These are phyloP conservation scores for Drosophila mulleri DNA, from an alignment of 2,888 invertebrate species.

Conservation along the genomic window DNA sequence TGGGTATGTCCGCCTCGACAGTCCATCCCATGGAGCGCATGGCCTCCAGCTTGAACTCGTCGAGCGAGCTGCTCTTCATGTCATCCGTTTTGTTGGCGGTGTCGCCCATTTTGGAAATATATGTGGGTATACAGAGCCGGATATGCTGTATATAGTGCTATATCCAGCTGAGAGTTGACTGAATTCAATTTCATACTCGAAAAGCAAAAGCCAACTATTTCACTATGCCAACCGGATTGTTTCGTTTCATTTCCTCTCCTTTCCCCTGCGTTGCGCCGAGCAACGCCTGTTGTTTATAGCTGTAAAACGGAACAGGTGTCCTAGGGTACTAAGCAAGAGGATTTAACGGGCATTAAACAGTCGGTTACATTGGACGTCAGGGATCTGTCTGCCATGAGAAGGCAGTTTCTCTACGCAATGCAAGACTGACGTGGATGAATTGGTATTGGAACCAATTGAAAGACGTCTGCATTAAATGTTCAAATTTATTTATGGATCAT, in stretches of 20 bases:
- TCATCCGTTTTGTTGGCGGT: conserved; percentile 68
- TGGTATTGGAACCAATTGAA: not conserved
- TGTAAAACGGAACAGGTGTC: not conserved
- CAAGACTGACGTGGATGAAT: no score
- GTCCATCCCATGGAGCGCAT: conserved; percentile 82
- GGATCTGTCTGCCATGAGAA: not conserved
- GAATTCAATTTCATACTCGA: conserved; percentile 14
- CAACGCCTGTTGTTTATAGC: conserved; percentile 21
- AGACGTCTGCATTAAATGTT: not conserved
- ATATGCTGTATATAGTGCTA: conserved; percentile 11
- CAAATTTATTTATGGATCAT: not conserved
- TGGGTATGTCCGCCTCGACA: conserved; percentile 91
- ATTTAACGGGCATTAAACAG: not conserved
- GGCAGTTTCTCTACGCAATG: no score
- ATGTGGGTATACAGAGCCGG: conserved; percentile 4
- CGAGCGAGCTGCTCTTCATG: conserved; percentile 62
- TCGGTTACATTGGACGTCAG: not conserved
- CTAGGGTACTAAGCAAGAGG: not conserved
- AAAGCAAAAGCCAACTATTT: conserved; percentile 24
- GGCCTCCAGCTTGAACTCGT: conserved; percentile 75
- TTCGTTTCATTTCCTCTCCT: not conserved
- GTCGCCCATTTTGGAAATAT: conserved; percentile 6
- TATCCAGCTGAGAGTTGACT: conserved; percentile 8
- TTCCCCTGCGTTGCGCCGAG: conserved; percentile 3
- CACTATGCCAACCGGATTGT: conserved; percentile 45